Base-by-base conservation (phyloP, 2,113 vertebrate species). In the Hydropotes inermis region DNA sequence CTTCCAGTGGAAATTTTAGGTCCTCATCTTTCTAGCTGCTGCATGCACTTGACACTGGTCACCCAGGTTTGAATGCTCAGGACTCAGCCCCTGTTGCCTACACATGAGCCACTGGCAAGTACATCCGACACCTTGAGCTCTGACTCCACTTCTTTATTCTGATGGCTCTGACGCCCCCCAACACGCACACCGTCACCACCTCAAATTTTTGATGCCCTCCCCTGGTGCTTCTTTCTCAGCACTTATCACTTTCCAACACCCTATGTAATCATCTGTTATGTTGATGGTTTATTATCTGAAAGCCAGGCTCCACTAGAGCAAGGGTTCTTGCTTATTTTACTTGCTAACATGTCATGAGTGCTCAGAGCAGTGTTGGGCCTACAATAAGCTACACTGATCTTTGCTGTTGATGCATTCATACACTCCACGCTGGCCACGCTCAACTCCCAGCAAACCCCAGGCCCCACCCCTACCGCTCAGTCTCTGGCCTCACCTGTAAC, bases 141-240 rank as follows among this genome's bases (percentile, higher is more conserved):
- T 67, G 27, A 19, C 28, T n/a, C 45, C 57, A 33, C 23, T 83
- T 61, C 88, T 74, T 74, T 17, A 6, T 33, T 39, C 47, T 27
- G 14, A 36, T 21, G 33, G 54, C 11, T 45, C 58, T 6, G 8
- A 17, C 3, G 33, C 9, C 19, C 10, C 12, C 1, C 12, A 39
- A 8, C 21, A 36, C 0, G 1, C 61, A 43, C 1, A 5, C 39
- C 1, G 7, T 7, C 25, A 57, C 15, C 52, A 1, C 30, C 30
- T 9, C 28, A 3, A 47, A 8, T 61, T 83, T 60, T 45, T 17
- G 61, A 23, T 14, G 47, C 30, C 50, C 33, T 61, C 13, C 2
- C 4, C 4, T 36, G 11, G 33, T 16, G 27, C 27, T 21, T 58
- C 64, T 83, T n/a, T 52, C 28, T 88, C 54, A 58, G 27, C 50